phyloP scores from a whole-genome alignment of 2,113 vertebrate genomes.

The Peromyscus maniculatus region DNA sequence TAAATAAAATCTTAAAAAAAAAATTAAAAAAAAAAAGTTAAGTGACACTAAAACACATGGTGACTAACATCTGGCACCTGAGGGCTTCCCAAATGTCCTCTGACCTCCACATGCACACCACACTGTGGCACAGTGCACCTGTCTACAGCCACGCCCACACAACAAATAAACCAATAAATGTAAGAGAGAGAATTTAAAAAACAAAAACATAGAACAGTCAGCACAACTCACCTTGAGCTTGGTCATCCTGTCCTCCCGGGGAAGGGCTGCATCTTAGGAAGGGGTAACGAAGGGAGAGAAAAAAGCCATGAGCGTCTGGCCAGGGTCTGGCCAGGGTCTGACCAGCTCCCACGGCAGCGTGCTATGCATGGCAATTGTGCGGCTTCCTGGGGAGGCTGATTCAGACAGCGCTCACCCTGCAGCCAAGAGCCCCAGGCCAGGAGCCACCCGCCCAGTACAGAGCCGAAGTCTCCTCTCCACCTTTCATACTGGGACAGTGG shows the following conservation, averaged over 20 bases:
- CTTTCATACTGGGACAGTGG: background rate
- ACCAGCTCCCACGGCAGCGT: background rate
- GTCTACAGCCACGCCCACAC: background rate
- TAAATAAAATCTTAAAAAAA: no score
- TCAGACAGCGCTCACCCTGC: background rate
- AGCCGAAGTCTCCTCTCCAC: background rate
- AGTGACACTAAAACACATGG: slow-evolving; percentile 16
- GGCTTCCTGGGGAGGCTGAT: background rate
- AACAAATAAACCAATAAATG: background rate
- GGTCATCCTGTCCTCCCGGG: slow-evolving; percentile 59
- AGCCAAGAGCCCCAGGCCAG: background rate
- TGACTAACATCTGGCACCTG: background rate
- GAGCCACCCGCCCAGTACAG: background rate
- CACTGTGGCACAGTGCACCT: background rate
- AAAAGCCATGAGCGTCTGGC: background rate
- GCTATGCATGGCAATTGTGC: no score
- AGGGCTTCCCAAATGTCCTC: background rate
- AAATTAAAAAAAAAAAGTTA: background rate
- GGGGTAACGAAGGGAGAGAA: background rate
- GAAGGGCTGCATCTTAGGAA: background rate
- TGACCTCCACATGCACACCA: background rate
- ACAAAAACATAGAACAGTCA: background rate
- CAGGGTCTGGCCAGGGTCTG: background rate
- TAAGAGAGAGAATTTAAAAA: background rate
- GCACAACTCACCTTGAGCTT: slow-evolving; percentile 70